phyloP scores from a whole-genome alignment of 2,888 invertebrate species.

The Machimus rusticus region DNA sequence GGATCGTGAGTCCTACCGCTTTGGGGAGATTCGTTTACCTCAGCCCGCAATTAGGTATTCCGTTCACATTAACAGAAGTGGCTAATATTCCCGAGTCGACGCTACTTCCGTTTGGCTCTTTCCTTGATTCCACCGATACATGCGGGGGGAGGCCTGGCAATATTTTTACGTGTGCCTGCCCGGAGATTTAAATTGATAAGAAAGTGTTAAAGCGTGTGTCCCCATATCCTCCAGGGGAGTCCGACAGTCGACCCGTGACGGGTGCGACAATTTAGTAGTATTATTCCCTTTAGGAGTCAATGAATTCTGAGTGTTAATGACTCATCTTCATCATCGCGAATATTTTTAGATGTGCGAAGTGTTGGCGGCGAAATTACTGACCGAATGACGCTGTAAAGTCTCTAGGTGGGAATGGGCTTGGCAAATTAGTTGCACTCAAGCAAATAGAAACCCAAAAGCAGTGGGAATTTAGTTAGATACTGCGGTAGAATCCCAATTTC shows the following conservation, averaged over 20 bases:
- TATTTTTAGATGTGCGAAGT: constrained; percentile 10
- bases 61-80: constrained; percentile 44
- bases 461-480: neutral
- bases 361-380: neutral
- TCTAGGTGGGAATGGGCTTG: neutral
- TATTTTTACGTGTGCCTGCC: neutral
- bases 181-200: neutral
- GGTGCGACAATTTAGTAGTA: neutral
- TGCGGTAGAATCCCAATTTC: neutral
- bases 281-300: constrained; percentile 21
- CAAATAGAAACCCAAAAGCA: neutral
- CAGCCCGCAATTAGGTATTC: constrained; percentile 49
- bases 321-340: constrained; percentile 8
- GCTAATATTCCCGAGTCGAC: constrained; percentile 17
- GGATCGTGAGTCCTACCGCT: neutral
- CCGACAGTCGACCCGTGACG: neutral
- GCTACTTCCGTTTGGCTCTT: constrained; percentile 33
- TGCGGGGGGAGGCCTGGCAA: neutral
- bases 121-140: neutral
- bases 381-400: neutral
- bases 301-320: neutral
- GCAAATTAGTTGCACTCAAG: neutral
- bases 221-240: neutral
- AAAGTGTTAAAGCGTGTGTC: neutral
- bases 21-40: constrained; percentile 28